These are phyloP conservation scores for Heliconius sara DNA, from an alignment of 2,888 invertebrate genomes.

Conservation along the genomic window DNA sequence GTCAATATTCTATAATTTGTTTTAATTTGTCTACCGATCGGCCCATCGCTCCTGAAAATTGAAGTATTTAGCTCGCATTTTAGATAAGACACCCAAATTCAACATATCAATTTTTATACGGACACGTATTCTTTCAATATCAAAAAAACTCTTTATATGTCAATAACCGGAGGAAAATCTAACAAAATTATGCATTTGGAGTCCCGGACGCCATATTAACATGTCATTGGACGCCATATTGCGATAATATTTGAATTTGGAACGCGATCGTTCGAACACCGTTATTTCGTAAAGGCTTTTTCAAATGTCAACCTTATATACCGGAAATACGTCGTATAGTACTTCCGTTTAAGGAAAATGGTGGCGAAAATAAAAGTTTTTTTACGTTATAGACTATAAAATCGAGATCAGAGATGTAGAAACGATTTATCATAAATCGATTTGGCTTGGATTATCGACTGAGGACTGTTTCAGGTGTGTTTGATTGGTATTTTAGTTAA, in stretches of 20 bases:
- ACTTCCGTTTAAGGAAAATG: conserved; percentile 48
- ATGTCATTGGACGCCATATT: conserved; percentile 81
- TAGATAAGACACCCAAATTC: neutral
- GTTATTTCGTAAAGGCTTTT: conserved; percentile 32
- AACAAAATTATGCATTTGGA: conserved; percentile 81
- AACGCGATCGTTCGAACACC: conserved; percentile 51
- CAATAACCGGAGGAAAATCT: conserved; percentile 49
- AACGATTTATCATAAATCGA: conserved; percentile 60
- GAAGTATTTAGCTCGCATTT: neutral
- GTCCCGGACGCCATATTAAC: conserved; percentile 74
- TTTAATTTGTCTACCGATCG: neutral
- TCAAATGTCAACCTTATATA: conserved; percentile 53
- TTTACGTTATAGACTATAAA: conserved; percentile 68
- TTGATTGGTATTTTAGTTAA: conserved; percentile 55
- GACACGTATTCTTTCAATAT: conserved; percentile 4
- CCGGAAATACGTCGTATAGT: conserved; percentile 54
- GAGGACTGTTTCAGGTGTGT: conserved; percentile 60
- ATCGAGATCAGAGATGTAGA: conserved; percentile 58
- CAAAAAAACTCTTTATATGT: conserved; percentile 34
- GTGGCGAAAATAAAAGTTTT: conserved; percentile 49
- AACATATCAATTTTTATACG: neutral
- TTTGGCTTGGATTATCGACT: conserved; percentile 72
- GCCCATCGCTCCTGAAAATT: neutral
- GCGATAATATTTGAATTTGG: conserved; percentile 75
- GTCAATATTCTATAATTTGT: neutral